Evolutionary conservation across 23 tunicate species (phyloP).

Genomic region (Phallusia fumigata): DNA sequence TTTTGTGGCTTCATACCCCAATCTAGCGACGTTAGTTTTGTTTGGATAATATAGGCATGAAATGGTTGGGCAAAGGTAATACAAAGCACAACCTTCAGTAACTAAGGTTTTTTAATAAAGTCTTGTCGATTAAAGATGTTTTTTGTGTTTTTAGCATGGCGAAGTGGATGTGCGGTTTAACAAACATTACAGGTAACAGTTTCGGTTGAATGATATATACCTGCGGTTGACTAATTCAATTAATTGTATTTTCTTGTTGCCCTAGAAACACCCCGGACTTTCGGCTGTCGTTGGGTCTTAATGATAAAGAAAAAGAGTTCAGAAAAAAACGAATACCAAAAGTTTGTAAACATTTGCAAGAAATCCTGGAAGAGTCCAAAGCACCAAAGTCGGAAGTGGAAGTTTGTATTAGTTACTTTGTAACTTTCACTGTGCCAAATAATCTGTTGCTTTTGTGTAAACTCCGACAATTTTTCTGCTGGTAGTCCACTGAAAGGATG

Average conservation of each 20-base stretch:
- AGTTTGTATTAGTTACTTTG: conserved; percentile 13
- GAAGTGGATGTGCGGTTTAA: neutral
- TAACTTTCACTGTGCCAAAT: no score
- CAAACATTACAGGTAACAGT: neutral
- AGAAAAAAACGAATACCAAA: conserved; percentile 57
- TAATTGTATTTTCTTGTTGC: neutral
- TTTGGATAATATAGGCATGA: no score
- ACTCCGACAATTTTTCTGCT: no score
- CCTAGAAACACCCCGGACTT: conserved; percentile 45
- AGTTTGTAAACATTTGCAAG: conserved; percentile 28
- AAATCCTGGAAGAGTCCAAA: conserved; percentile 25
- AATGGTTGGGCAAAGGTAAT: no score
- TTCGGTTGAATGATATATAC: neutral
- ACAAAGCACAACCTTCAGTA: no score
- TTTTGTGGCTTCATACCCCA: no score
- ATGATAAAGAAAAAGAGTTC: conserved; percentile 46
- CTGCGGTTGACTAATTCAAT: neutral
- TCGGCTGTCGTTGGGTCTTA: conserved; percentile 44
- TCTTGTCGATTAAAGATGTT: neutral
- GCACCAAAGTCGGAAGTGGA: conserved; percentile 44
- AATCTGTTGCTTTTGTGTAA: no score
- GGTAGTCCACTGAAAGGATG: neutral
- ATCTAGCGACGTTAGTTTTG: no score
- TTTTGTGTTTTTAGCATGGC: neutral
- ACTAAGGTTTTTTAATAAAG: neutral